Evolutionary conservation across 2,888 invertebrate genomes (phyloP).

Genomic region (Caprella mutica): DNA sequence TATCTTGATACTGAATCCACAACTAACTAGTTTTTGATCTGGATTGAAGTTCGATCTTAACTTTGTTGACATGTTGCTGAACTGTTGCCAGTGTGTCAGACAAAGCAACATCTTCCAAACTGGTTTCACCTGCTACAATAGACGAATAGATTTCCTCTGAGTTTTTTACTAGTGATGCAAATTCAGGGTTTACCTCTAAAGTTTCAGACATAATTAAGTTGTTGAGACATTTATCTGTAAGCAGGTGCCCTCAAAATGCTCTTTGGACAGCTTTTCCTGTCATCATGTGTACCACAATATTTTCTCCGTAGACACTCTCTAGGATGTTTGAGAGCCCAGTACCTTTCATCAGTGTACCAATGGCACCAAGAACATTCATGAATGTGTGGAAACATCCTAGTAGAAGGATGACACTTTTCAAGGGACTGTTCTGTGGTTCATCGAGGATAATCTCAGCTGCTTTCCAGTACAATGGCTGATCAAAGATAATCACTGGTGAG

Average conservation of each 20-base stretch:
- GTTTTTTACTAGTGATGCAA: background rate
- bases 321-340: constrained; percentile 12
- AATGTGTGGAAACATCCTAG: constrained; percentile 20
- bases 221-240: constrained; percentile 10
- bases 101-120: background rate
- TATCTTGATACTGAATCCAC: background rate
- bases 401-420: constrained; percentile 13
- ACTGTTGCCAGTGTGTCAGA: background rate
- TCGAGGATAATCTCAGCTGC: constrained; percentile 3
- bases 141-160: background rate
- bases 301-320: constrained; percentile 14
- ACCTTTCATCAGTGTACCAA: constrained; percentile 19
- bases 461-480: constrained; percentile 15
- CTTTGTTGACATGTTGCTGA: background rate
- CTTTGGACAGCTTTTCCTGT: constrained; percentile 16
- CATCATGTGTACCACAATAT: constrained; percentile 17
- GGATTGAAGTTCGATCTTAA: background rate
- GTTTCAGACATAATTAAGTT: constrained; percentile 2
- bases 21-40: background rate
- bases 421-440: constrained; percentile 1
- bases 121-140: background rate
- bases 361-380: constrained; percentile 21
- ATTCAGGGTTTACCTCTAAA: background rate
- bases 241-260: constrained; percentile 14
- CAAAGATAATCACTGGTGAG: constrained; percentile 16